Evolutionary conservation across 2,797 vertebrate species (phyloP).

Genomic region (Scyliorhinus canicula): DNA sequence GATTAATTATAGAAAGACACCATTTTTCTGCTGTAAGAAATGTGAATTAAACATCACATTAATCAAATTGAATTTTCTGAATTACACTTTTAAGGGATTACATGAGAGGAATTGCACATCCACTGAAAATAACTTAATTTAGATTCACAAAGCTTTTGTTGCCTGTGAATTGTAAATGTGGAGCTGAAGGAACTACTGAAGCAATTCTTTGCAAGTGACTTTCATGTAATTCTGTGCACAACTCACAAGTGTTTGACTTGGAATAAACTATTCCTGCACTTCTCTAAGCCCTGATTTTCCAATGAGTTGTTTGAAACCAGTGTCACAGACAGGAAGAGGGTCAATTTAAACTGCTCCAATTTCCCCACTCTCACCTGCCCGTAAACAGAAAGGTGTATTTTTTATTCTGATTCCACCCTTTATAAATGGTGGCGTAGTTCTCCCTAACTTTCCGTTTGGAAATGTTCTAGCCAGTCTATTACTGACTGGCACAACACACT

Average conservation of each 20-base stretch:
- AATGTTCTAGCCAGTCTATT: no score
- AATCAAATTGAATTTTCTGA: background rate
- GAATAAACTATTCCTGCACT: background rate
- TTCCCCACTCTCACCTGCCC: no score
- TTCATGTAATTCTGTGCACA: background rate
- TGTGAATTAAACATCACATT: conserved; percentile 10
- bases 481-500: no score
- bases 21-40: background rate
- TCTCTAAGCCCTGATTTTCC: background rate
- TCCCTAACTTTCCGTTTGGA: no score
- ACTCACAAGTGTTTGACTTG: background rate
- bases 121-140: background rate
- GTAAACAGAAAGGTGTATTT: no score
- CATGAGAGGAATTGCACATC: background rate
- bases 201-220: background rate
- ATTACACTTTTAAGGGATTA: conserved; percentile 9
- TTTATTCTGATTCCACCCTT: no score
- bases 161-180: background rate
- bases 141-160: background rate
- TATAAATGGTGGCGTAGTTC: no score
- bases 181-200: background rate
- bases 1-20: conserved; percentile 16
- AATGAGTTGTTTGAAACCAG: background rate
- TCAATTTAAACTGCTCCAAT: no score
- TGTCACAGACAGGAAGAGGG: background rate